Evolutionary conservation across 2,113 vertebrate genomes (phyloP).

Genomic region (Tachysurus fulvidraco): DNA sequence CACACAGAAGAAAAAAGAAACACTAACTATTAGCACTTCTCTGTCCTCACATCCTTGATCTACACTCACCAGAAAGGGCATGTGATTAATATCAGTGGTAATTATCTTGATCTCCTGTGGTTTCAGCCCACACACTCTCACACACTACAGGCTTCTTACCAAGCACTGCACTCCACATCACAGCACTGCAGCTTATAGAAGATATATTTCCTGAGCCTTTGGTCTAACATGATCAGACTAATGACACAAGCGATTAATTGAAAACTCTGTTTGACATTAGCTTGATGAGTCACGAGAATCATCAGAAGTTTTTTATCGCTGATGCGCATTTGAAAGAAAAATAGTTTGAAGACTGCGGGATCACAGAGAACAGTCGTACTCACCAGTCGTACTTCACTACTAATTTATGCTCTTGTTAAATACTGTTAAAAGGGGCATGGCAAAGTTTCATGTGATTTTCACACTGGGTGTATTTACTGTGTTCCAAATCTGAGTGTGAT

Average conservation of each 20-base stretch:
- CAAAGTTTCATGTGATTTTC: background rate
- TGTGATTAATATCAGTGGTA: constrained; percentile 56
- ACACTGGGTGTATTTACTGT: too few relatives aligned
- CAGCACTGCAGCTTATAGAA: constrained; percentile 5
- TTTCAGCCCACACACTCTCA: constrained; percentile 16
- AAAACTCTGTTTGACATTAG: background rate
- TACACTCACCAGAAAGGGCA: constrained; percentile 32
- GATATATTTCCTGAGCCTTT: background rate
- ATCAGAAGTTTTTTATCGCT: background rate
- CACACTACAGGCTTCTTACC: constrained; percentile 39
- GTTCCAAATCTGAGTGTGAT: too few relatives aligned
- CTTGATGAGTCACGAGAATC: constrained; percentile 2
- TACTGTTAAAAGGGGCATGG: background rate
- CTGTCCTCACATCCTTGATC: background rate
- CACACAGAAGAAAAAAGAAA: background rate
- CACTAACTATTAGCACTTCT: background rate
- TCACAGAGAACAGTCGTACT: background rate
- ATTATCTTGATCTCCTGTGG: constrained; percentile 54
- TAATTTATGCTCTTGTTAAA: background rate
- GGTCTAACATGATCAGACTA: background rate
- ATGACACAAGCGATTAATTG: background rate
- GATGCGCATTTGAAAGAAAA: constrained; percentile 1
- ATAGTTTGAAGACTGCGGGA: background rate
- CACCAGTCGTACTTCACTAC: background rate
- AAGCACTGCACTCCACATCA: constrained; percentile 30